These are phyloP conservation scores for Proctacanthus coquilletti DNA, from an alignment of 1,140 invertebrate genomes.

Conservation along the genomic window DNA sequence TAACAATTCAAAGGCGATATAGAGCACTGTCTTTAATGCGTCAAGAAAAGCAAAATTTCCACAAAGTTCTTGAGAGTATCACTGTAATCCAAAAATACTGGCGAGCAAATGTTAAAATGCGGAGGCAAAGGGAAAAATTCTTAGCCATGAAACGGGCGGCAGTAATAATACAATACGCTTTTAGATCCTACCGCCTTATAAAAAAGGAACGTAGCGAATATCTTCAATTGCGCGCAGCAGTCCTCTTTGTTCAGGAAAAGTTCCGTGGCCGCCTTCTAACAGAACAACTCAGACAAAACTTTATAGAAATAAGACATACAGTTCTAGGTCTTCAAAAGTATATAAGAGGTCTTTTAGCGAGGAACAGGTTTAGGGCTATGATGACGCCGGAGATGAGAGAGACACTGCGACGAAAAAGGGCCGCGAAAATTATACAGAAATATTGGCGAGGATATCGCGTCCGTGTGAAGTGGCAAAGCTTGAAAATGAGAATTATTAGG, in stretches of 20 bases:
- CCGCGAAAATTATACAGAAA: constrained; percentile 47
- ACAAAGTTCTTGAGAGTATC: constrained; percentile 8
- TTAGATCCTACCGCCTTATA: constrained; percentile 18
- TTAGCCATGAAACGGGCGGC: constrained; percentile 12
- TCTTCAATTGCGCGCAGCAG: constrained; percentile 22
- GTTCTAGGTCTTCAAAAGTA: constrained; percentile 31
- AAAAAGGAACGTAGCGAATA: constrained; percentile 19
- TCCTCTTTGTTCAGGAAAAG: constrained; percentile 31
- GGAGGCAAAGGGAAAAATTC: constrained; percentile 13
- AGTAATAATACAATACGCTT: constrained; percentile 26
- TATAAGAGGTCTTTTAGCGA: constrained; percentile 34
- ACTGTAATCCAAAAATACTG: constrained; percentile 21
- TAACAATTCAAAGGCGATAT: constrained; percentile 13
- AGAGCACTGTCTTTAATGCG: constrained; percentile 13
- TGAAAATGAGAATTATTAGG: constrained; percentile 30
- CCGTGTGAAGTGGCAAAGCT: constrained; percentile 22
- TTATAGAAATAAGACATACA: constrained; percentile 5
- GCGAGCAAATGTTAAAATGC: constrained; percentile 14
- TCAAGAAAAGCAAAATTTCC: constrained; percentile 7
- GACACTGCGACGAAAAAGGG: constrained; percentile 30
- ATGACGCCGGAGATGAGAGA: constrained; percentile 31
- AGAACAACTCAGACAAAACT: constrained; percentile 12
- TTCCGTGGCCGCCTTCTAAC: constrained; percentile 31
- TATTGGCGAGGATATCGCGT: constrained; percentile 43
- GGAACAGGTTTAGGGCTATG: constrained; percentile 29